phyloP scores from a whole-genome alignment of 2,797 vertebrate species.

The Pipistrellus pygmaeus region DNA sequence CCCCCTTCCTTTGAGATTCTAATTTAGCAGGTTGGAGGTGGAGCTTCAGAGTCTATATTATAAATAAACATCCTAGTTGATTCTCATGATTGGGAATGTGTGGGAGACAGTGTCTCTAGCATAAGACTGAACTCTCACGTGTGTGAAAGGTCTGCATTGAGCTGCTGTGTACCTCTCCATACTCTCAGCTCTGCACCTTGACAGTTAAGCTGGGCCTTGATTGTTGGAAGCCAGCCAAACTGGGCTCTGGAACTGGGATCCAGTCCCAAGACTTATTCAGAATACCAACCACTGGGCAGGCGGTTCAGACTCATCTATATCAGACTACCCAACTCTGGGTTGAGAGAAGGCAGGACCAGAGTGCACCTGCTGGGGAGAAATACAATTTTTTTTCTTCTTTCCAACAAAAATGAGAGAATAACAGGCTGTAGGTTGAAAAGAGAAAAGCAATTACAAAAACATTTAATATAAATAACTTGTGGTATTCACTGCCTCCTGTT shows the following conservation, averaged over 20 bases:
- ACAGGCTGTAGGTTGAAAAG: slow-evolving; percentile 20
- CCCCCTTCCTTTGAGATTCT: not conserved
- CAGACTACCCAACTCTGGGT: not conserved
- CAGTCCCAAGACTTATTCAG: not conserved
- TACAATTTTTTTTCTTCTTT: not conserved
- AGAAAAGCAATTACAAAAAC: slow-evolving; percentile 14
- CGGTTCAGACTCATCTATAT: not conserved
- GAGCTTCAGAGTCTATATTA: not conserved
- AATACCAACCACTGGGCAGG: not conserved
- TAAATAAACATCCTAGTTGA: not conserved
- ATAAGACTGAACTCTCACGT: not conserved
- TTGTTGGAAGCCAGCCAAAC: not conserved
- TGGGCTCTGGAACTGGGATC: not conserved
- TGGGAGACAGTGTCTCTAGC: not conserved
- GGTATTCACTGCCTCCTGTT: not conserved
- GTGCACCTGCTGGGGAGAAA: not conserved
- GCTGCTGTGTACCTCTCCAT: rapidly evolving
- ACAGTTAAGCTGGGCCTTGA: not conserved
- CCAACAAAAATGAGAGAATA: slow-evolving; percentile 41
- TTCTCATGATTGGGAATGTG: not conserved
- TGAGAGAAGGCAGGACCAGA: not conserved
- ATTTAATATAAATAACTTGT: slow-evolving; percentile 33
- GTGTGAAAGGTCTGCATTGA: not conserved
- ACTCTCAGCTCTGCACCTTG: not conserved
- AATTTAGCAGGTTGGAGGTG: not conserved